Evolutionary conservation across 2,888 invertebrate genomes (phyloP).

Genomic region (Opisthograptis luteolata): DNA sequence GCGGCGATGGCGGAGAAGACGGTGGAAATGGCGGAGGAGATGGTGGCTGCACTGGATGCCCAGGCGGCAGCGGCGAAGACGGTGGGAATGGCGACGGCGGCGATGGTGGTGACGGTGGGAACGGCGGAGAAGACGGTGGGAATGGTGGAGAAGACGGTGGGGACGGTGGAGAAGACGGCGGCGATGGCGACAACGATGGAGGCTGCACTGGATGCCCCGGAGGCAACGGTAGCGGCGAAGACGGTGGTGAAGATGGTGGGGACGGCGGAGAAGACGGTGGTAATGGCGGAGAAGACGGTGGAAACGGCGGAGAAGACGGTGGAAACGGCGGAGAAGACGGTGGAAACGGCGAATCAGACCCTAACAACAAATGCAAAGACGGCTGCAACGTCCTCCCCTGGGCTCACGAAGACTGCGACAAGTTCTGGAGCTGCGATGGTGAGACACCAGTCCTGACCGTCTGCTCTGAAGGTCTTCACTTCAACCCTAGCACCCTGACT

Average conservation of each 20-base stretch:
- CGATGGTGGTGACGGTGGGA: slow-evolving; percentile 2
- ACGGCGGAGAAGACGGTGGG: slow-evolving; percentile 17
- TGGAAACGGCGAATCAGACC: neutral
- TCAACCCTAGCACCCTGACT: slow-evolving; percentile 56
- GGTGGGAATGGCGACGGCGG: slow-evolving; percentile 15
- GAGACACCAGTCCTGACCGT: slow-evolving; percentile 42
- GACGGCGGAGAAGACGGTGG: slow-evolving; percentile 6
- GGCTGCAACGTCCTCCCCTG: slow-evolving; percentile 65
- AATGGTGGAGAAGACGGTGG: neutral
- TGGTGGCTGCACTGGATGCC: no score
- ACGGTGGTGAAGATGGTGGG: slow-evolving; percentile 6
- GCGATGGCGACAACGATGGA: slow-evolving; percentile 9
- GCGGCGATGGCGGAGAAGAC: slow-evolving; percentile 9
- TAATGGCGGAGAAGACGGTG: slow-evolving; percentile 8
- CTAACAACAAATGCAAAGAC: slow-evolving; percentile 44
- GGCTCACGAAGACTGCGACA: slow-evolving; percentile 70
- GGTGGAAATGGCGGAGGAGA: slow-evolving; percentile 3
- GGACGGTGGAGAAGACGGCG: slow-evolving; percentile 11
- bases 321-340: slow-evolving; percentile 8
- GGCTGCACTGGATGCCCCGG: no score
- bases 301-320: neutral
- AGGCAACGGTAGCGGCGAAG: neutral
- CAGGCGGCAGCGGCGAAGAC: slow-evolving; percentile 10
- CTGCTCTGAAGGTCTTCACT: slow-evolving; percentile 69
- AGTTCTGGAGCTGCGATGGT: slow-evolving; percentile 67